Conservation (phyloP, 2,797 vertebrate genomes). For the Tauraco hartlaubi region DNA sequence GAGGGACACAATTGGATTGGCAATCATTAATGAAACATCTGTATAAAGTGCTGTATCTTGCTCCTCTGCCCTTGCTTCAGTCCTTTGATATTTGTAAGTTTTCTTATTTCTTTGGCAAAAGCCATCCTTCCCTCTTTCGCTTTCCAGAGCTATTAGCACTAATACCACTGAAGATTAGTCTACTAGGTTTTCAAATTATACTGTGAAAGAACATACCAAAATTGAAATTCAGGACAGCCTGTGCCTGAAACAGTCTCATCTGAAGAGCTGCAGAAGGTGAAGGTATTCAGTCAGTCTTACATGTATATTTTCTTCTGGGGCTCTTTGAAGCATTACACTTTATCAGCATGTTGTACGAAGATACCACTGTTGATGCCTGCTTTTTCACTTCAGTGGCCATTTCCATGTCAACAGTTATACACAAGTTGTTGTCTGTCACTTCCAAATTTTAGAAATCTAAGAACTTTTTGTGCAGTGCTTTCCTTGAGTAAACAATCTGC, state of each 20-base stretch:
- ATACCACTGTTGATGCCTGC: background rate
- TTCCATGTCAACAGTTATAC: background rate
- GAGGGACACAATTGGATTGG: background rate
- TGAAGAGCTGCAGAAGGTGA: background rate
- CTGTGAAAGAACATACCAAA: background rate
- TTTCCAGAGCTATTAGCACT: background rate
- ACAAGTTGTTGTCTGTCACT: background rate
- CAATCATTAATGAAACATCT: constrained; percentile 24
- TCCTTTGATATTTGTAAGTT: constrained; percentile 17
- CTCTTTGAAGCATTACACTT: background rate
- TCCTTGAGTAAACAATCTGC: background rate
- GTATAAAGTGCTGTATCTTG: background rate
- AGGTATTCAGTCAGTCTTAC: background rate
- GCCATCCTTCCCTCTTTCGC: background rate
- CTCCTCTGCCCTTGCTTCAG: background rate
- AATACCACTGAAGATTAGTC: background rate
- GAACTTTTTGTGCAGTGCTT: background rate
- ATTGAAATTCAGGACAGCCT: background rate
- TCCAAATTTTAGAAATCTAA: background rate
- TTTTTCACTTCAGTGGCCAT: background rate
- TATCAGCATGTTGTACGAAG: background rate
- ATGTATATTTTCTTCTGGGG: fast-evolving
- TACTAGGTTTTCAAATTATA: constrained; percentile 7
- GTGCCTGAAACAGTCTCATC: background rate
- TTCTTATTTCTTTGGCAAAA: background rate